Conservation (phyloP, 2,888 invertebrate genomes). For the Eristalinus sepulchralis region DNA sequence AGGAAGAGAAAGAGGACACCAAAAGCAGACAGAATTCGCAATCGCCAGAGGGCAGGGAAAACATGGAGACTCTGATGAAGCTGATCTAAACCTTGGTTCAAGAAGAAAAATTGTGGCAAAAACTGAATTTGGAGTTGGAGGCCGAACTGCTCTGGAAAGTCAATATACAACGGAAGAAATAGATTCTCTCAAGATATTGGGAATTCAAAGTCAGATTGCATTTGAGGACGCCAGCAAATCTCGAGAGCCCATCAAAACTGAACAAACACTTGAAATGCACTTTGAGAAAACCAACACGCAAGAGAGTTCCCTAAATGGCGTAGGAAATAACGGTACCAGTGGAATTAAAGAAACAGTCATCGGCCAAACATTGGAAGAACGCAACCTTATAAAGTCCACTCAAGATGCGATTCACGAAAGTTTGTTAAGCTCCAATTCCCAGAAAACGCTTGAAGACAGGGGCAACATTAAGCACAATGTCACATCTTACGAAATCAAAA, state of each 20-base stretch:
- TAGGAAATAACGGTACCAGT: neutral
- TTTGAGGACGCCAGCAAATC: neutral
- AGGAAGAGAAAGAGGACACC: no score
- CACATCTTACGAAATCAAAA: neutral
- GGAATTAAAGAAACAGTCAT: neutral
- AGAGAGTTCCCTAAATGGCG: neutral
- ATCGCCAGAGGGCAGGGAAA: neutral
- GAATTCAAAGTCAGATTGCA: neutral
- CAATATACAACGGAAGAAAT: no score
- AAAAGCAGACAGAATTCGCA: neutral
- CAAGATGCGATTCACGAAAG: neutral
- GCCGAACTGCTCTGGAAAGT: no score
- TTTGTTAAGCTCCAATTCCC: neutral
- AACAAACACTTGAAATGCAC: neutral
- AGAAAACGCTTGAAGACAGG: neutral
- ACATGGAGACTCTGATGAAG: neutral
- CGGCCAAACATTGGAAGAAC: neutral
- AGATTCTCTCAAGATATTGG: neutral
- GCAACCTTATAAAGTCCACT: neutral
- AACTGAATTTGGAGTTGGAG: neutral
- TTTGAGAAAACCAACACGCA: no score
- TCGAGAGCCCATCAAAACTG: neutral
- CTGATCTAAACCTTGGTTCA: neutral
- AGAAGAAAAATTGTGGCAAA: neutral
- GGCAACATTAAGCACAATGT: neutral